Conservation (phyloP, 2,797 vertebrate genomes). For the Hyperoplus immaculatus region DNA sequence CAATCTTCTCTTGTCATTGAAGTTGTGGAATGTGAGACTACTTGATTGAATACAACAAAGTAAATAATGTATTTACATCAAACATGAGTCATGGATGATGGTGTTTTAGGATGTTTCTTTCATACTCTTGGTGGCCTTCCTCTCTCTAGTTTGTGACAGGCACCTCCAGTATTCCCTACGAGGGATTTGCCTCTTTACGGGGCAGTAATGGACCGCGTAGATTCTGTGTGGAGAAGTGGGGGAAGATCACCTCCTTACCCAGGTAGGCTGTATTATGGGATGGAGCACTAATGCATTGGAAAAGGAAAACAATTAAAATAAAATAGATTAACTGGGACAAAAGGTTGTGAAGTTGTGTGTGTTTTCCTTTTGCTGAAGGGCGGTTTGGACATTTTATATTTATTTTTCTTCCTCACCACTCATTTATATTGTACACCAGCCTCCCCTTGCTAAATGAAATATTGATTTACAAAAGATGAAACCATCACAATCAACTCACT, state of each 20-base stretch:
- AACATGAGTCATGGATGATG: neutral
- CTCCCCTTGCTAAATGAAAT: neutral
- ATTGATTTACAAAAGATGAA: neutral
- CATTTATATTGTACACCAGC: conserved; percentile 6
- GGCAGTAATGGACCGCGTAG: conserved; percentile 96
- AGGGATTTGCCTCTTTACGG: conserved; percentile 95
- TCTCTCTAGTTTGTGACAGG: conserved; percentile 94
- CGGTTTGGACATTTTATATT: neutral
- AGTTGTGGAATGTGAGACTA: neutral
- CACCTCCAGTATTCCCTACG: conserved; percentile 96
- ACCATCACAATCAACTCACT: neutral
- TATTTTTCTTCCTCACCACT: neutral
- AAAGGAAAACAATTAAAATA: too few relatives aligned
- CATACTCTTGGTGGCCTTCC: neutral
- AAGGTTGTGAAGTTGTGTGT: neutral
- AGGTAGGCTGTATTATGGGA: conserved; percentile 80
- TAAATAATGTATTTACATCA: neutral
- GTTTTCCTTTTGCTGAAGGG: neutral
- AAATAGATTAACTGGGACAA: neutral
- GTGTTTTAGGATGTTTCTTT: neutral
- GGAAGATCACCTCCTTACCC: conserved; percentile 96
- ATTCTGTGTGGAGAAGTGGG: conserved; percentile 99
- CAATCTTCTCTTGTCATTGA: neutral
- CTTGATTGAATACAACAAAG: neutral
- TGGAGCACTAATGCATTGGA: neutral